Conservation (phyloP, 2,888 invertebrate genomes). For the Heteropelma amictum region DNA sequence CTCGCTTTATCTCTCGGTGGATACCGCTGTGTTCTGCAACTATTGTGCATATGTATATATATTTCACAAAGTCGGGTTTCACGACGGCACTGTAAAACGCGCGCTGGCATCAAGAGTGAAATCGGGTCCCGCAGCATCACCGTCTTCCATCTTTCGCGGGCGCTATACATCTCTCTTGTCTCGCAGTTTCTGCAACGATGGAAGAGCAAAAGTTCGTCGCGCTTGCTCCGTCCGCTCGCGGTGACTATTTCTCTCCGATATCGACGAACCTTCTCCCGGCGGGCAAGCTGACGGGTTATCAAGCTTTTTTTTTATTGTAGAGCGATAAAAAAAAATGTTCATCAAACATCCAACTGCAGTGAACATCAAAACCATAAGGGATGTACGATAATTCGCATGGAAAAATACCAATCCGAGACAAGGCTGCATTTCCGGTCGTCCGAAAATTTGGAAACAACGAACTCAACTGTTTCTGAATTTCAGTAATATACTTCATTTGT, state of each 20-base stretch:
- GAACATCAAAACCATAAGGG: too few relatives aligned
- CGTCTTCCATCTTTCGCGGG: conserved; percentile 13
- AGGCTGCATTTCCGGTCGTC: too few relatives aligned
- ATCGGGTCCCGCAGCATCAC: conserved; percentile 26
- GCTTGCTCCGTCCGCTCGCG: conserved; percentile 21
- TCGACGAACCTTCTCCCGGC: conserved; percentile 43
- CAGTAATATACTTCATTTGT: too few relatives aligned
- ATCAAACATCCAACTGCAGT: too few relatives aligned
- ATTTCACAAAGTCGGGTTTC: background rate
- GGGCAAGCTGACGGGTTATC: background rate
- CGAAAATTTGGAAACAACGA: too few relatives aligned
- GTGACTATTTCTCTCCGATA: background rate
- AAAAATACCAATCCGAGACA: too few relatives aligned
- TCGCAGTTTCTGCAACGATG: conserved; percentile 11
- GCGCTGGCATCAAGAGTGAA: conserved; percentile 12
- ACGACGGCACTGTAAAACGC: conserved; percentile 2
- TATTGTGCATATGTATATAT: background rate
- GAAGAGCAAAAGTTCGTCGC: conserved; percentile 40
- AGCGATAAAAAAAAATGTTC: too few relatives aligned
- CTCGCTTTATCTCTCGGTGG: conserved; percentile 17
- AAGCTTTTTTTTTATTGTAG: too few relatives aligned
- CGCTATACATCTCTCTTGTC: conserved; percentile 6
- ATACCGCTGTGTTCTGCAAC: conserved; percentile 22
- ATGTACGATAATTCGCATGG: too few relatives aligned
- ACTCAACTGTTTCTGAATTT: too few relatives aligned